Evolutionary conservation across 2,113 vertebrate genomes (phyloP), one percentile per base, ranked within the genome.

Genomic region (Pavo muticus): DNA sequence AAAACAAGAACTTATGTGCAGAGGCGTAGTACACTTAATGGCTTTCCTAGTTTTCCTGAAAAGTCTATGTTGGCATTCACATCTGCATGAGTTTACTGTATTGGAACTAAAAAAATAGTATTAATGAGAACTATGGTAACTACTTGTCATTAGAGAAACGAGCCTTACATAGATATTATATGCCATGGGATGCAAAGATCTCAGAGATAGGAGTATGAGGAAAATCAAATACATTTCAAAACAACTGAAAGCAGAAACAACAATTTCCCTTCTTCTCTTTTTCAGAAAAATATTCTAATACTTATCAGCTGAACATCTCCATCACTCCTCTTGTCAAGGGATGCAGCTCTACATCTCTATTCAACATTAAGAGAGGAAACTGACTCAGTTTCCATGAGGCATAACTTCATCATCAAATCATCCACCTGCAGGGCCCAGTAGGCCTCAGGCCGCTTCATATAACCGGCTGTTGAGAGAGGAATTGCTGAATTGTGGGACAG

Each of bases 381-480:
- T 5, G 68, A 87, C 11, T 82, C 9, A 2, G 0, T 59, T 73
- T 82, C n/a, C 24, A 80, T 47, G 19, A 73, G 30, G 27, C 14
- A 32, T 57, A 65, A 27, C 45, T 50, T 40, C 7, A 20, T 48
- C n/a, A 5, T 27, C 61, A 63, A 40, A 39, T 63, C 37, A 63
- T 40, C 21, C 47, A 24, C 47, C 47, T 24, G 47, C 47, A 48
- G 21, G 23, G 21, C 47, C 47, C 11, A 23, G 47, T 21, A 50
- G 48, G 23, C 48, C 11, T 50, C 3, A 6, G 48, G 48, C 11
- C 24, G 21, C 48, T 50, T 11, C 12, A 8, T 50, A 50, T 50
- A 50, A 20, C 48, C 39, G 97, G 97, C 79, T 96, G 84, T 76
- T 97, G 68, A 95, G 96, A 73, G 96, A 97, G 14, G 96, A 96